Base-by-base conservation (phyloP, 2,888 invertebrate genomes). In the Sicus ferrugineus region DNA sequence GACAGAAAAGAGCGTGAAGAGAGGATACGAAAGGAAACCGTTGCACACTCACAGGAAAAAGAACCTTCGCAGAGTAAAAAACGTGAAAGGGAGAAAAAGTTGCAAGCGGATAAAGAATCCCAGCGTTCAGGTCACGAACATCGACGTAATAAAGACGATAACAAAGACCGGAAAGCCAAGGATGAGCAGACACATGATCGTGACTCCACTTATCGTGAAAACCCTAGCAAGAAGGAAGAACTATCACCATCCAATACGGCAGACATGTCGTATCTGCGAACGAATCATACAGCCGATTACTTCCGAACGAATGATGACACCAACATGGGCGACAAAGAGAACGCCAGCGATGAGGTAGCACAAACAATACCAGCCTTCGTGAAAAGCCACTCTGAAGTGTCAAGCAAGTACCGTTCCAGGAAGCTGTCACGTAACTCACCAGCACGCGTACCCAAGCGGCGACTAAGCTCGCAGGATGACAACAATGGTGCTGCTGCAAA, bases 391-490 rank as follows among this genome's bases (percentile, higher is more conserved):
- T 11, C 50, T 1, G 69, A 52, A 30, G 46, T 34, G 48, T 31
- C 58, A 54, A 70, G 58, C 54, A 80, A 81, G n/a, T 77, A 82
- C 61, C 81, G 82, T 16, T 77, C 78, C 11, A 77, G 82, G 0
- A 83, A 83, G 67, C 75, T 78, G 3, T 83, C 82, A 1, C 76
- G 82, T 0, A 84, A 79, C 14, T 84, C 85, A 9, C 84, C 84
- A 0, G 77, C 76, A 7, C 82, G 84, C 5, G 74, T 78, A 63
- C 79, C 83, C 69, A 94, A 94, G 84, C 88, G 94, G 64, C 88
- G 94, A 71, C 89, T 93, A 79, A 93, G 93, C 73, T 92, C 92
- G 1, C 93, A 94, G 81, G 94, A 94, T 70, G 89, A 88, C 77
- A 83, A 79, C 48, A 75, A 78, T 28, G 79, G 77, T 26, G 68